Evolutionary conservation across 1,140 invertebrate genomes (phyloP), one percentile per base, ranked within the genome.

Genomic region (Drosophila mayri): DNA sequence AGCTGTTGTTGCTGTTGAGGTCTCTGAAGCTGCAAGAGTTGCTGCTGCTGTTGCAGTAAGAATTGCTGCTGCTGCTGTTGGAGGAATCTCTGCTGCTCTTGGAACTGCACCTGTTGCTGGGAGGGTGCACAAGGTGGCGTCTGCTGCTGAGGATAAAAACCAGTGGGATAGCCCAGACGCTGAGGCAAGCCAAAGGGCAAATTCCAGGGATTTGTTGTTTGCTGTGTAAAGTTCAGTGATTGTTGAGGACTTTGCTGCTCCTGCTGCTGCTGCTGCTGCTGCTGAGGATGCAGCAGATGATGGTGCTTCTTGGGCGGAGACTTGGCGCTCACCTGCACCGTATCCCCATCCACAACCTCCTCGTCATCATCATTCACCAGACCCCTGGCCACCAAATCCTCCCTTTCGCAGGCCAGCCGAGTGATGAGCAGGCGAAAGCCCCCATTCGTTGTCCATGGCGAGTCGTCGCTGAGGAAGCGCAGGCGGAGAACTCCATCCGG

Each of bases 361-460:
- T 84, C 74, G 12, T 68, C 62, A 0, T 46, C 62, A 0, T 50
- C 64, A 12, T 49, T 38, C 9, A 61, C 55, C 54, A 73, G 52
- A 0, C 83, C 83, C 41, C 72, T 81, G 30, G 79, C 79, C 10
- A 60, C 47, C 40, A 81, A 30, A 4, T 92, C 88, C 32, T 92
- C 88, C 5, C 78, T 49, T 22, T 87, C 81, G 54, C 93, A 93
- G 5, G 94, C 91, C 64, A 93, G 74, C 9, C 94, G 90, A 1
- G 93, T 94, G 4, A 95, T 92, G 5, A 94, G 80, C 58, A 95
- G 92, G 28, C 93, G 93, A 65, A 94, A 95, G 6, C 94, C 94
- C n/a, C 92, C 92, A 12, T 66, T 90, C 11, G 91, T 90, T 1
- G 90, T 84, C 91, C 91, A 92, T 0, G 91, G 91, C 0, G 87